Percentiles rank a stretch among this genome's conserved stretches.
These are phyloP conservation scores for Noctua janthina DNA, from an alignment of 2,888 invertebrate genomes.

Conservation along the genomic window DNA sequence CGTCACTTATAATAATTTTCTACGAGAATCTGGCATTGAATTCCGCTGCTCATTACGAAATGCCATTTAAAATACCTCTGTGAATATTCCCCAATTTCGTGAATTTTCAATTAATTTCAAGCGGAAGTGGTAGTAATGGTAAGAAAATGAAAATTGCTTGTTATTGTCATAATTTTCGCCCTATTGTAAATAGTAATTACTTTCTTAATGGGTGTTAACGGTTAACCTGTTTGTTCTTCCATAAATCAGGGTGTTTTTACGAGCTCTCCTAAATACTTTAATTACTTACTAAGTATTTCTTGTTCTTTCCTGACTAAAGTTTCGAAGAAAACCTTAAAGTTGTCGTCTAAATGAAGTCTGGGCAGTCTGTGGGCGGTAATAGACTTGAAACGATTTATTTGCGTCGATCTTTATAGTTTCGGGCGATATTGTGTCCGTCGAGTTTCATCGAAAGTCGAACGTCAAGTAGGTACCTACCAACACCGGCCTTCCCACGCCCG, in stretches of 20 bases:
- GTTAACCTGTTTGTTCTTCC: slow-evolving; percentile 42
- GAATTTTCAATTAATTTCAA: slow-evolving; percentile 46
- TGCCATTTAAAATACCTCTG: slow-evolving; percentile 39
- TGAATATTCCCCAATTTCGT: slow-evolving; percentile 37
- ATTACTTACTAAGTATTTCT: slow-evolving; percentile 25
- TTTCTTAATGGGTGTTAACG: slow-evolving; percentile 55
- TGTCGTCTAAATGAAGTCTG: slow-evolving; percentile 13
- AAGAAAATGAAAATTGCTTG: slow-evolving; percentile 49
- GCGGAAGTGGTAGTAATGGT: slow-evolving; percentile 46
- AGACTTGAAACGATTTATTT: slow-evolving; percentile 23
- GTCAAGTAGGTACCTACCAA: background rate
- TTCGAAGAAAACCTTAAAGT: slow-evolving; percentile 11
- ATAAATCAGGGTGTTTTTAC: slow-evolving; percentile 49
- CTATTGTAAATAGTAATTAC: slow-evolving; percentile 56
- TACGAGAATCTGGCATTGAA: slow-evolving; percentile 34
- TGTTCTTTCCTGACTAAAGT: slow-evolving; percentile 12
- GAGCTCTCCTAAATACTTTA: slow-evolving; percentile 30
- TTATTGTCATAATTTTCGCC: slow-evolving; percentile 48
- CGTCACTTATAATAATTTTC: slow-evolving; percentile 33
- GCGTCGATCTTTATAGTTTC: slow-evolving; percentile 2
- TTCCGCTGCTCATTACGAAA: slow-evolving; percentile 40
- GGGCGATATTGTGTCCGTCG: slow-evolving; percentile 7
- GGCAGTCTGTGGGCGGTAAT: slow-evolving; percentile 17
- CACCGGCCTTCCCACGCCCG: background rate
- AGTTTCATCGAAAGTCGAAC: slow-evolving; percentile 26